A percentile compares a stretch with the other conserved stretches of the same genome.
These are phyloP conservation scores for Odontamblyopus rebecca DNA, from an alignment of 2,797 vertebrate species.

Conservation along the genomic window DNA sequence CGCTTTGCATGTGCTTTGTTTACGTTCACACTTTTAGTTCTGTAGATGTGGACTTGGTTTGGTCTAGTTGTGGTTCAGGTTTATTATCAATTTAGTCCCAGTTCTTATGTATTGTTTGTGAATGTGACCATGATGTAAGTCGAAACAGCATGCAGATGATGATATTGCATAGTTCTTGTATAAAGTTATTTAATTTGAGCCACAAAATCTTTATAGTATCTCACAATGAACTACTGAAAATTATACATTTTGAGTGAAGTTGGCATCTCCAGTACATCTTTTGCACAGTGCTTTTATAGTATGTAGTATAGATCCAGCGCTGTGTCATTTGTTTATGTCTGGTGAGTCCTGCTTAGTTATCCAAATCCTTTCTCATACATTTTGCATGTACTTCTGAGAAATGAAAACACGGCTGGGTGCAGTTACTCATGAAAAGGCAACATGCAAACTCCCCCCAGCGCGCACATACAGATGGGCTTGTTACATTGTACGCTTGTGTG, in stretches of 20 bases:
- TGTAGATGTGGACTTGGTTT: no score
- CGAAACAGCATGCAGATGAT: no score
- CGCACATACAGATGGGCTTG: constrained; percentile 36
- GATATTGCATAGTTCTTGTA: neutral
- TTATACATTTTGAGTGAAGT: neutral
- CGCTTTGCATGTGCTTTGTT: neutral
- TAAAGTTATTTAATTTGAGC: neutral
- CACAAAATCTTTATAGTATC: neutral
- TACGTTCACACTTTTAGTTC: neutral
- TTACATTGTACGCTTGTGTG: constrained; percentile 37
- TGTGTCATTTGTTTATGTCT: neutral
- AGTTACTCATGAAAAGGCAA: constrained; percentile 11
- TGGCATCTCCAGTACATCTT: no score
- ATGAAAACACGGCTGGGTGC: constrained; percentile 4
- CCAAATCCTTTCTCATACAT: constrained; percentile 3
- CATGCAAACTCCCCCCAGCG: constrained; percentile 15
- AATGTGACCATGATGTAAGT: neutral
- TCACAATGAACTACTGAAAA: neutral
- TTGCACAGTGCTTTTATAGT: neutral
- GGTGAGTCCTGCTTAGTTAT: constrained; percentile 9
- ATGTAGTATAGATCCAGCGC: neutral
- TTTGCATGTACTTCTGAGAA: constrained; percentile 8
- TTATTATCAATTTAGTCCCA: neutral
- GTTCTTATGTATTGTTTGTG: neutral
- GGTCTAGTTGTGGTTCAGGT: neutral